These are phyloP conservation scores for Arctopsyche grandis DNA, from an alignment of 1,140 invertebrate species.

Conservation along the genomic window DNA sequence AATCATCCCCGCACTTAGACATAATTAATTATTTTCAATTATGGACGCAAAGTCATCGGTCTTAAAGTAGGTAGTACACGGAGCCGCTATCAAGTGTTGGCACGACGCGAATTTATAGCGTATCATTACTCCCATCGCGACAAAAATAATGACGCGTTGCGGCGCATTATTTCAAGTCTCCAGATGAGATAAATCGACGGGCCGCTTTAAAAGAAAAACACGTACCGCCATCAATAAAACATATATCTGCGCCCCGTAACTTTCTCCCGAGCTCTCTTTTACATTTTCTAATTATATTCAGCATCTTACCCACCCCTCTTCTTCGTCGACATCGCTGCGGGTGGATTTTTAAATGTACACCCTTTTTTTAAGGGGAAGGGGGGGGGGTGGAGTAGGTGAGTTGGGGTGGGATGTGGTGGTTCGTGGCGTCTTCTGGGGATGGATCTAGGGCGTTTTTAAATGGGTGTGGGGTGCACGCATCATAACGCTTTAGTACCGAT, in stretches of 20 bases:
- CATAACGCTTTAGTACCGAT: conserved; percentile 21
- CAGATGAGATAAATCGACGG: conserved; percentile 15
- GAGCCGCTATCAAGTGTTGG: not conserved
- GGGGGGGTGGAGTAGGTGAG: not conserved
- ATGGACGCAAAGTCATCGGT: not conserved
- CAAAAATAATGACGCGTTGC: conserved; percentile 24
- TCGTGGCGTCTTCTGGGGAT: conserved; percentile 6
- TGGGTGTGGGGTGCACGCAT: conserved; percentile 4
- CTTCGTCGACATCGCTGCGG: not conserved
- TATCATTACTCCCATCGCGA: conserved; percentile 12
- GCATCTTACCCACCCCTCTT: conserved; percentile 20
- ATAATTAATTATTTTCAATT: conserved; percentile 8
- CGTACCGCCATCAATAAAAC: conserved; percentile 52
- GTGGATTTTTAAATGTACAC: conserved; percentile 37
- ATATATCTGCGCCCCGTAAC: conserved; percentile 47
- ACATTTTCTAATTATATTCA: conserved; percentile 53
- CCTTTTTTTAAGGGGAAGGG: conserved; percentile 9
- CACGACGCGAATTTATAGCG: conserved; percentile 15
- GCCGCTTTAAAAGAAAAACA: conserved; percentile 43
- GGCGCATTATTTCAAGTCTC: conserved; percentile 8
- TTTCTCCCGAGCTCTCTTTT: conserved; percentile 47
- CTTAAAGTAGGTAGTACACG: too few species aligned
- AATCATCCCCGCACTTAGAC: too few species aligned
- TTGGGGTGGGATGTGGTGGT: not conserved
- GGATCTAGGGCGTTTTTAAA: conserved; percentile 9